Percentiles rank a stretch among this genome's conserved stretches.
These are phyloP conservation scores for Lophius piscatorius DNA, from an alignment of 2,113 vertebrate genomes.

Conservation along the genomic window DNA sequence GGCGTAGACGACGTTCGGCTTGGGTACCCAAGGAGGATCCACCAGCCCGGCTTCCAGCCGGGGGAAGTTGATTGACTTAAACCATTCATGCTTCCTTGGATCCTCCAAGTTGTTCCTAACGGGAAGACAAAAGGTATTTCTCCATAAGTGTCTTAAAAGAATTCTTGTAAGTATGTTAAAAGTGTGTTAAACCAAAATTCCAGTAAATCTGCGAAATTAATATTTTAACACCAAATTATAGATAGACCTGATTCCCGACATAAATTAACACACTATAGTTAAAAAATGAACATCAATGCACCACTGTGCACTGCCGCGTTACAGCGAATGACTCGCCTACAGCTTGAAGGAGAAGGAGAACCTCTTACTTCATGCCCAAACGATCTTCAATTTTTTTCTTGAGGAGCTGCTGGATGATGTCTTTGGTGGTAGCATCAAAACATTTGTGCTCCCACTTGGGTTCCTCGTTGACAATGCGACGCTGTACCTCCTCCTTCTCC, in stretches of 20 bases:
- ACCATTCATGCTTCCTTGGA: slow-evolving; percentile 90
- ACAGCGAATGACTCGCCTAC: too few relatives aligned
- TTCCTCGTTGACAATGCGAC: slow-evolving; percentile 88
- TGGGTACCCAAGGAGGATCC: slow-evolving; percentile 88
- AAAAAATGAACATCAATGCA: too few relatives aligned
- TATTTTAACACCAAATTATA: too few relatives aligned
- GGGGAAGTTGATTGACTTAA: slow-evolving; percentile 90
- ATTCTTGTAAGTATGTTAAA: too few relatives aligned
- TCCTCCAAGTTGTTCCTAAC: slow-evolving; percentile 84
- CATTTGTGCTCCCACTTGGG: slow-evolving; percentile 85
- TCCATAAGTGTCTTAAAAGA: slow-evolving; percentile 1
- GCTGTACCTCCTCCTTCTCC: slow-evolving; percentile 89
- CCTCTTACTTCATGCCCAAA: slow-evolving; percentile 88
- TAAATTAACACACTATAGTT: too few relatives aligned
- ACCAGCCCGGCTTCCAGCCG: slow-evolving; percentile 89
- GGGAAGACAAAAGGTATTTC: slow-evolving; percentile 29
- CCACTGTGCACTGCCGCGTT: too few relatives aligned
- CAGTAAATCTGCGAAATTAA: too few relatives aligned
- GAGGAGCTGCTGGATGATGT: slow-evolving; percentile 88
- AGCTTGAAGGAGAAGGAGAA: neutral
- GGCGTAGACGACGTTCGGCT: slow-evolving; percentile 92
- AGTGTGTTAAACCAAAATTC: too few relatives aligned
- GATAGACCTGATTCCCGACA: too few relatives aligned
- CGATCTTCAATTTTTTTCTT: slow-evolving; percentile 88
- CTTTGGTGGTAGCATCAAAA: slow-evolving; percentile 86